A percentile compares a stretch with the other conserved stretches of the same genome.
phyloP scores from a whole-genome alignment of 1,140 invertebrate genomes.

The Pseudomyrmex dendroicus region DNA sequence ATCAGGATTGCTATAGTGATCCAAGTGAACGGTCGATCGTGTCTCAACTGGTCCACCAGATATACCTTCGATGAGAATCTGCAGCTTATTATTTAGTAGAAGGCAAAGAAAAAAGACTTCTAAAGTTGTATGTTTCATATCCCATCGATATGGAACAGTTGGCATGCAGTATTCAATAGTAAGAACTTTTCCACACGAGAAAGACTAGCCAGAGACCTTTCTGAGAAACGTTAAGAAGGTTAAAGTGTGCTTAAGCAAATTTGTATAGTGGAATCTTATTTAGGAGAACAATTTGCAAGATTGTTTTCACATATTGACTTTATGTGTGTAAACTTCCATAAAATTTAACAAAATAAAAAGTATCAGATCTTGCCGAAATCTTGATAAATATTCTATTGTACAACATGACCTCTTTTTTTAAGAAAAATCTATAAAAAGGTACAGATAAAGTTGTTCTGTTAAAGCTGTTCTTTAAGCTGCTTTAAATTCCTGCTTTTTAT shows the following conservation, averaged over 20 bases:
- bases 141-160: not conserved
- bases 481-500: not conserved
- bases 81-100: not conserved
- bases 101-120: not conserved
- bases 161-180: not conserved
- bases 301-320: not conserved
- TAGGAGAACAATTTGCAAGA: not conserved
- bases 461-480: too few species aligned
- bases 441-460: not conserved
- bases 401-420: not conserved
- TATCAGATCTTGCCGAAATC: too few species aligned
- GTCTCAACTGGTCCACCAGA: conserved; percentile 15
- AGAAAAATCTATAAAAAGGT: not conserved
- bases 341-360: not conserved
- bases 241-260: not conserved
- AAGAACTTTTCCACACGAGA: not conserved
- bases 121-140: not conserved
- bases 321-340: not conserved
- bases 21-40: not conserved
- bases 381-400: not conserved
- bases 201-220: not conserved
- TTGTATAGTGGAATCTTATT: conserved; percentile 14
- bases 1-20: conserved; percentile 2
- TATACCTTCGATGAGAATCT: not conserved
- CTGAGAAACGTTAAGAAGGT: not conserved